phyloP scores from a whole-genome alignment of 2,797 vertebrate genomes.

The Argyrosomus regius region DNA sequence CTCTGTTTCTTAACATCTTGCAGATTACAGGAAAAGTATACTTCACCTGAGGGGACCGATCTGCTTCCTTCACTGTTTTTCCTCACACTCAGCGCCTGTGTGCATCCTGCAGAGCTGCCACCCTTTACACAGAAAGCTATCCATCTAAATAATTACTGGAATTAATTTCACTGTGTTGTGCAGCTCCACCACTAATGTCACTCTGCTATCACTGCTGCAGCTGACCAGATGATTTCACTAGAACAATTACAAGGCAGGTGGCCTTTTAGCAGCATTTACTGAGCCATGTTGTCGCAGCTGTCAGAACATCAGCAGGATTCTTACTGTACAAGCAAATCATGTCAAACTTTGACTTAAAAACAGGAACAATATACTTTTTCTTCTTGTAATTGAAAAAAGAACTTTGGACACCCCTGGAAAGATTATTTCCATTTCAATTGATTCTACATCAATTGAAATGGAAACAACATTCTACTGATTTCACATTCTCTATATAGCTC shows the following conservation, averaged over 20 bases:
- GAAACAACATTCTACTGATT: too few species aligned
- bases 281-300: slow-evolving; percentile 18
- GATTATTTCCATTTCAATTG: neutral
- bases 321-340: slow-evolving; percentile 17
- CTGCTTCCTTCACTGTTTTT: slow-evolving; percentile 5
- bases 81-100: neutral
- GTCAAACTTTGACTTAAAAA: slow-evolving; percentile 17
- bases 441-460: too few species aligned
- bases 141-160: slow-evolving; percentile 49
- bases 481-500: neutral
- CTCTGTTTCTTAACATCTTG: neutral
- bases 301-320: slow-evolving; percentile 31
- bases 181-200: slow-evolving; percentile 13
- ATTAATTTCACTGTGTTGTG: slow-evolving; percentile 33
- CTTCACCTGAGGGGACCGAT: neutral
- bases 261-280: slow-evolving; percentile 16
- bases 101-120: slow-evolving; percentile 25
- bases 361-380: neutral
- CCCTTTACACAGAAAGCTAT: slow-evolving; percentile 16
- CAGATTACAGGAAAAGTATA: slow-evolving; percentile 3
- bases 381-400: neutral
- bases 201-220: slow-evolving; percentile 24
- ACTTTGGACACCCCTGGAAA: neutral
- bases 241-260: slow-evolving; percentile 29
- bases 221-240: slow-evolving; percentile 46